A percentile compares a stretch with the other conserved stretches of the same genome.
Evolutionary conservation across 2,797 vertebrate genomes (phyloP).

Genomic region (Tiaroga cobitis): DNA sequence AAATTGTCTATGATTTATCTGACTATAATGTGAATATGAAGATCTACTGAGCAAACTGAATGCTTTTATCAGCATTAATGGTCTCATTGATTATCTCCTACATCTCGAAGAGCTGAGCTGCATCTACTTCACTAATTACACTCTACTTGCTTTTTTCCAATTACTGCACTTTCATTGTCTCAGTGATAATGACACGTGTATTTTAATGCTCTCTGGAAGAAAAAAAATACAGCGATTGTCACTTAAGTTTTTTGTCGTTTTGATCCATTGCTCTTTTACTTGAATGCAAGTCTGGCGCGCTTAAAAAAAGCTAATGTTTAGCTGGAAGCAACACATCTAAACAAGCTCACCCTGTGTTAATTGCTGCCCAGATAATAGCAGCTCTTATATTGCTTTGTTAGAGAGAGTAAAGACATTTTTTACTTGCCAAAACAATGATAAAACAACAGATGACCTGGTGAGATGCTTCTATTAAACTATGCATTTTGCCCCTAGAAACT

Average conservation of each 20-base stretch:
- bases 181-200: not conserved
- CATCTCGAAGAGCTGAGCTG: constrained; percentile 33
- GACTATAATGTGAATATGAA: not conserved
- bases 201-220: not conserved
- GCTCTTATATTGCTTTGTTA: not conserved
- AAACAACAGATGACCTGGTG: not conserved
- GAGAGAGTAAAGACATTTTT: not conserved
- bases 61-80: constrained; percentile 51
- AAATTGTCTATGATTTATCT: not conserved
- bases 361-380: constrained; percentile 11
- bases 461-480: not conserved
- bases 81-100: constrained; percentile 39
- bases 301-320: not conserved
- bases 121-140: constrained; percentile 20
- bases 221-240: not conserved
- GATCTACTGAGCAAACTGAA: constrained; percentile 42
- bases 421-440: not conserved
- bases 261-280: not conserved
- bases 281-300: not conserved
- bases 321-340: constrained; percentile 14
- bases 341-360: constrained; percentile 30
- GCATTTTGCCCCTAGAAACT: not conserved
- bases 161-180: constrained; percentile 25
- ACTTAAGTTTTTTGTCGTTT: not conserved
- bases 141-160: constrained; percentile 16